A percentile compares a stretch with the other conserved stretches of the same genome.
These are phyloP conservation scores for Ichneumon xanthorius DNA, from an alignment of 2,888 invertebrate species.

Conservation along the genomic window DNA sequence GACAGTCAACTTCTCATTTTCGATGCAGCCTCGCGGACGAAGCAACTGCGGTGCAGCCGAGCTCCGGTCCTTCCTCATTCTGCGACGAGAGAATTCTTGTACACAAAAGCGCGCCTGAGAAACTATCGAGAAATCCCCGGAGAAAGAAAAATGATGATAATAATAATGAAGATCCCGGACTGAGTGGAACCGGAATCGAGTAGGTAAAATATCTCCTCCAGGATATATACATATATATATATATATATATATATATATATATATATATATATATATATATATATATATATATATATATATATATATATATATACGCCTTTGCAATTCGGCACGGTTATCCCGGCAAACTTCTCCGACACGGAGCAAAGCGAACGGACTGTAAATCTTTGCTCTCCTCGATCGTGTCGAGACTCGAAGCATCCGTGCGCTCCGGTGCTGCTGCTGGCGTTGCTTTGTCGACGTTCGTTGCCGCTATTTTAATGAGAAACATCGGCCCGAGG, in stretches of 20 bases:
- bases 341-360: constrained; percentile 63
- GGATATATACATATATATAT: constrained; percentile 12
- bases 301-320: constrained; percentile 24
- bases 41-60: constrained; percentile 1
- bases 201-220: constrained; percentile 54
- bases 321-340: constrained; percentile 69
- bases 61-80: constrained; percentile 1
- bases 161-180: constrained; percentile 44
- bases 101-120: constrained; percentile 65
- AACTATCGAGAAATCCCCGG: constrained; percentile 43
- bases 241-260: constrained; percentile 4
- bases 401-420: constrained; percentile 66
- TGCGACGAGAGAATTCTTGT: constrained; percentile 22
- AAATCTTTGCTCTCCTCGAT: constrained; percentile 71
- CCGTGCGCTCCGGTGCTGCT: constrained; percentile 52
- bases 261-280: neutral
- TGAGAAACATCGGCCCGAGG: constrained; percentile 71
- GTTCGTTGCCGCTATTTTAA: constrained; percentile 71
- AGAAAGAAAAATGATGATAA: constrained; percentile 9
- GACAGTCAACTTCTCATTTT: constrained; percentile 45
- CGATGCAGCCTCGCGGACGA: constrained; percentile 37
- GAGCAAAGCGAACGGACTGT: constrained; percentile 72
- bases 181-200: constrained; percentile 61
- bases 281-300: neutral
- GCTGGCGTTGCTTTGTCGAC: constrained; percentile 70